Base-by-base conservation (phyloP, 2,113 vertebrate genomes). In the Romanogobio albipinnatus region DNA sequence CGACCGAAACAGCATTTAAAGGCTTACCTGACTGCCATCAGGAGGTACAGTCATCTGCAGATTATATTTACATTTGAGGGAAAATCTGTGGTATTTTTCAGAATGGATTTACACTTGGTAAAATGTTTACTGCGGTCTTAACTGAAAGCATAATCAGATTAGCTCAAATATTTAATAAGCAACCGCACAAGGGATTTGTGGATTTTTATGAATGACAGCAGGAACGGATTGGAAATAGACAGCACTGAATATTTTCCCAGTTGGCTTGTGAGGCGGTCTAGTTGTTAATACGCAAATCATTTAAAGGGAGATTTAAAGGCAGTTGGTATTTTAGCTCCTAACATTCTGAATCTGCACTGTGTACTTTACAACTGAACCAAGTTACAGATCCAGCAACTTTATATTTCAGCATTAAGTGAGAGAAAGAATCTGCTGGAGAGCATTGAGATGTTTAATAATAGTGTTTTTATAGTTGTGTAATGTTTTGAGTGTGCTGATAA, bases 121-220 rank as follows among this genome's bases (percentile, higher is more conserved):
- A 68, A 68, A 43, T 70, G 66, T 70, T 36, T 70, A 43, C 66
- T 2, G 36, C 9, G 0, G 66, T 70, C 36, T 70, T 70, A 66
- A 43, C 36, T 70, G 66, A 68, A 39, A 22, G 66, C 19, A 70
- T 70, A 70, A 70, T 70, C 36, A 70, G 36, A 70, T 70, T 70
- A 70, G 15, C 36, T 39, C 5, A 70, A 70, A 70, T 70, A 43
- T 70, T 43, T 43, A 22, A 70, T 70, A 43, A 22, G 39, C 36
- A 70, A 70, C 43, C 19, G 17, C 29, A 5, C 66, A 70, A 39
- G 33, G 66, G 17, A 70, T 19, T 39, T 36, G 66, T 56, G 36
- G 66, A 43, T 22, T 19, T 39, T 39, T 68, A 68, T 70, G 36
- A 70, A 70, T n/a, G 36, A 70, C 19, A 70, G 66, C 33, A 43